A percentile compares a stretch with the other conserved stretches of the same genome.
Conservation (phyloP, 2,113 vertebrate species). For the Tragelaphus imberbis region DNA sequence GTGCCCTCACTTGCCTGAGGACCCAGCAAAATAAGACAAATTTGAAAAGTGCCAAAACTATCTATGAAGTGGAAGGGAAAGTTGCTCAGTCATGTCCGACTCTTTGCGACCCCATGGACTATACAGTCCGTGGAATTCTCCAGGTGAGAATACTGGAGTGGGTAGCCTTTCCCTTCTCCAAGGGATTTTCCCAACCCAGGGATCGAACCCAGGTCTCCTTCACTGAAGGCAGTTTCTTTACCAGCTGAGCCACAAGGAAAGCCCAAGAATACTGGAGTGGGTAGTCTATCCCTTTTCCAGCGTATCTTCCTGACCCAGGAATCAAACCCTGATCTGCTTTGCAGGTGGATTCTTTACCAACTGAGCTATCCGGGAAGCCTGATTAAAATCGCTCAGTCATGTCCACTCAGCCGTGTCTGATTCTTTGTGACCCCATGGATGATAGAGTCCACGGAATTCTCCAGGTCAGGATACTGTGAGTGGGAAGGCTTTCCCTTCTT, state of each 20-base stretch:
- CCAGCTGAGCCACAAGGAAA: background rate
- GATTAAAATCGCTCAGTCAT: background rate
- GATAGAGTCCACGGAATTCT: too few relatives aligned
- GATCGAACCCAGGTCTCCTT: background rate
- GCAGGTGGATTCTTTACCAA: background rate
- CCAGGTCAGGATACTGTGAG: too few relatives aligned
- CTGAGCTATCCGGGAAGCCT: background rate
- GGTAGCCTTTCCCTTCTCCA: background rate
- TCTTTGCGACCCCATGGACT: background rate
- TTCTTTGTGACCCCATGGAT: too few relatives aligned
- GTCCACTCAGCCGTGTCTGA: too few relatives aligned
- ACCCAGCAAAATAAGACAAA: background rate
- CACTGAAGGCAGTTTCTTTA: background rate
- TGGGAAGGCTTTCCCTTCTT: background rate
- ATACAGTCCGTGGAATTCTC: background rate
- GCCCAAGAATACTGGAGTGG: background rate
- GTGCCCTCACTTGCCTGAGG: background rate
- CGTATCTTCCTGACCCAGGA: background rate
- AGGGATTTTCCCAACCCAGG: background rate
- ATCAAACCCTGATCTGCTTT: background rate
- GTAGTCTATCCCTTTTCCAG: background rate
- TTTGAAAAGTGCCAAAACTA: background rate
- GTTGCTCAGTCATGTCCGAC: background rate
- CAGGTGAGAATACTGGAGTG: background rate
- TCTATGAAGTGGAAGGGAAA: background rate